Evolutionary conservation across 2,888 invertebrate species (phyloP), one percentile per base, ranked within the genome.

Genomic region (Thelaira solivaga): DNA sequence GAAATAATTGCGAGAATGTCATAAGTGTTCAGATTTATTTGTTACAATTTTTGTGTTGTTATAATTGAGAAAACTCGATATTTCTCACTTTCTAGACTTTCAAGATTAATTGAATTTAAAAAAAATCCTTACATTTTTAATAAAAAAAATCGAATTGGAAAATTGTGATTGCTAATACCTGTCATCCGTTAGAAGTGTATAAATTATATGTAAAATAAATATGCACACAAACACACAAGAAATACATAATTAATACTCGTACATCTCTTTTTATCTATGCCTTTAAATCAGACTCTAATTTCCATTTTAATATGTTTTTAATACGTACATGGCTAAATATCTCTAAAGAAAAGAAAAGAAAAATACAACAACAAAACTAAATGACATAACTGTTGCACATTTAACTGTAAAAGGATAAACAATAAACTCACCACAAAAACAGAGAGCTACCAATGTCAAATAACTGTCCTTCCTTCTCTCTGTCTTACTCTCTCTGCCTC

Each of bases 351-450:
- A 16, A 41, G 11, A 31, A 43, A 18, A 10, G 2, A 16, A 18
- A 1, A 51, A 49, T 16, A 47, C 22, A 10, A 31, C 4, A 34
- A 51, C 61, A 76, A 41, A 61, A 49, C 55, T 41, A 69, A 74
- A 65, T 78, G 74, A 78, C 69, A 78, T 78, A 78, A 78, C 78
- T 78, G 78, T 78, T 78, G 78, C 78, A 78, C 74, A 78, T 78
- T 78, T 65, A 13, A 53, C 69, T 36, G n/a, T 41, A 41, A 59
- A 74, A 65, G 53, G 39, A 65, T 64, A 74, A 61, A 55, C 36
- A 61, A 59, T 13, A 43, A 59, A 68, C 26, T 65, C 78, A 74
- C 73, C 73, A 59, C 73, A 65, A 78, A 47, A 78, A 78, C 74
- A 78, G 74, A 78, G 78, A 74, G 53, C 8, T 13, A n/a, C 1